A percentile compares a stretch with the other conserved stretches of the same genome.
These are phyloP conservation scores for Pseudochaenichthys georgianus DNA, from an alignment of 2,797 vertebrate species.

Conservation along the genomic window DNA sequence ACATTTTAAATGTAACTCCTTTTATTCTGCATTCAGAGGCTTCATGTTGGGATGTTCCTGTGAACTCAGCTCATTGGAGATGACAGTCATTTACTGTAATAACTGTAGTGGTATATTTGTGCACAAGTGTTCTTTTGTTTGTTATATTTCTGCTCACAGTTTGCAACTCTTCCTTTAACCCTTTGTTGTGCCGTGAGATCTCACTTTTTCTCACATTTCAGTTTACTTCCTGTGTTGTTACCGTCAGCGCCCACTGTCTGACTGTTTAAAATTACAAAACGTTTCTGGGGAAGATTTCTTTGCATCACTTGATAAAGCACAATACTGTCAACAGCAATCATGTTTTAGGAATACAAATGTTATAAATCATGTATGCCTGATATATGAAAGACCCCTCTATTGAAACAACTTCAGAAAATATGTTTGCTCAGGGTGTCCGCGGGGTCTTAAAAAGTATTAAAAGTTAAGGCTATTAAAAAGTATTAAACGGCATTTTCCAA, in stretches of 20 bases:
- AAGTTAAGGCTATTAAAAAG: too few relatives aligned
- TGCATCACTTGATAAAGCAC: too few relatives aligned
- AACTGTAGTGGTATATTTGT: background rate
- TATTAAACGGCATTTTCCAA: too few relatives aligned
- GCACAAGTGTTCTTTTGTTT: background rate
- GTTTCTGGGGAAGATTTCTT: too few relatives aligned
- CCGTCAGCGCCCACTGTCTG: slow-evolving; percentile 41
- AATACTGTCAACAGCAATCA: too few relatives aligned
- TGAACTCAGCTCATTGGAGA: background rate
- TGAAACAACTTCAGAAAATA: too few relatives aligned
- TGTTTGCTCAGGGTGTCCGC: too few relatives aligned
- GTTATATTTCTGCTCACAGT: slow-evolving; percentile 7
- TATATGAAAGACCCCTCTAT: background rate
- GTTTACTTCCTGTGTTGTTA: slow-evolving; percentile 54
- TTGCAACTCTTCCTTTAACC: slow-evolving; percentile 5
- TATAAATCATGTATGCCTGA: too few relatives aligned
- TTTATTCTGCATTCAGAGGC: too few relatives aligned
- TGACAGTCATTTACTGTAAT: background rate
- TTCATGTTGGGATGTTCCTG: background rate
- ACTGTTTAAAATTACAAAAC: too few relatives aligned
- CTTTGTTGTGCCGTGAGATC: slow-evolving; percentile 13
- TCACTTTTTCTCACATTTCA: slow-evolving; percentile 21
- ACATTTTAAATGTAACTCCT: slow-evolving; percentile 12
- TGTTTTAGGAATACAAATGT: too few relatives aligned
- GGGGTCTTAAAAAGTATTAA: too few relatives aligned